Evolutionary conservation across 2,113 vertebrate species (phyloP), one percentile per base, ranked within the genome.

Genomic region (Pionites leucogaster): DNA sequence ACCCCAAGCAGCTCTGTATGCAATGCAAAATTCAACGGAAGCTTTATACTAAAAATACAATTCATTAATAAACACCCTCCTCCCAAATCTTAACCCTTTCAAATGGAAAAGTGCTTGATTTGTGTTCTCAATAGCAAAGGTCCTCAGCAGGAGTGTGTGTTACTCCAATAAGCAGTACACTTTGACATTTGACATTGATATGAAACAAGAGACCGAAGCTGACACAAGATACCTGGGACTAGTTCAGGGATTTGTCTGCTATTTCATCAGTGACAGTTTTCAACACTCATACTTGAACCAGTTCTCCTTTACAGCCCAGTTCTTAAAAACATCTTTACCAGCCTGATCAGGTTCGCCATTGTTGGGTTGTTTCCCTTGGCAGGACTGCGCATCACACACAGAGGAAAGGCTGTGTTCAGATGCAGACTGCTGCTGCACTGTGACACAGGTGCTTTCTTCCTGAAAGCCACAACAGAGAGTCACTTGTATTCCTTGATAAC

Each of bases 61-160:
- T 3, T 2, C 1, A 59, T 60, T 44, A 22, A 11, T 28, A 18
- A 10, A 2, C 3, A 20, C 13, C 13, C 17, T 8, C 8, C 6
- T 20, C 17, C 17, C 35, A 17, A 50, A 46, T 68, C 39, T 60
- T 31, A 67, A 63, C 18, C 7, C 24, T 29, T 41, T 83, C 41
- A 44, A 50, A 64, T 18, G 33, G 69, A 37, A 27, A 72, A 69
- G 52, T 2, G 4, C 39, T 85, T n/a, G 31, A 7, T 65, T 41
- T 80, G 53, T 75, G 33, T 18, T 35, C 27, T 50, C 41, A 50
- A 19, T 12, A 33, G 53, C 31, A 74, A 71, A 91, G 16, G 59
- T 44, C 63, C 46, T 62, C 49, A 44, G 6, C 0, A 25, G 35
- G 72, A 41, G 33, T 0, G 3, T 3, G 16, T 15, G 25, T 60